A percentile compares a stretch with the other conserved stretches of the same genome.
Evolutionary conservation across 1,140 invertebrate species (phyloP).

Genomic region (Helicoverpa armigera): DNA sequence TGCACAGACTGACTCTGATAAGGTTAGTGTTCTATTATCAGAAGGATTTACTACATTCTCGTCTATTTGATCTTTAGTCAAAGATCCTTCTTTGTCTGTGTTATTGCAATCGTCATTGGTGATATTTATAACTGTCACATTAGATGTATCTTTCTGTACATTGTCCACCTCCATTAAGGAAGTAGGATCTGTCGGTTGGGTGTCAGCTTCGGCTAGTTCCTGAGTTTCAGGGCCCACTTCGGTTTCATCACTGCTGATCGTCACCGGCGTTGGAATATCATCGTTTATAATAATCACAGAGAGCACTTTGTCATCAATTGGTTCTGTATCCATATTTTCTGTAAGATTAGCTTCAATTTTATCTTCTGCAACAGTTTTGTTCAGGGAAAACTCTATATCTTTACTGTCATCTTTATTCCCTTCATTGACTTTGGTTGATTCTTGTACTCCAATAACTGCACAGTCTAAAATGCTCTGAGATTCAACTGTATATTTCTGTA

Average conservation of each 20-base stretch:
- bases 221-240: conserved; percentile 64
- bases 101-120: background rate
- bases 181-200: conserved; percentile 65
- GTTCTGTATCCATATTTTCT: conserved; percentile 76
- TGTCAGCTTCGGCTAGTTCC: conserved; percentile 77
- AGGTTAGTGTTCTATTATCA: conserved; percentile 27
- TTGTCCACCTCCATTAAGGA: conserved; percentile 44
- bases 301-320: conserved; percentile 51
- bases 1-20: conserved; percentile 20
- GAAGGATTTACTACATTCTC: background rate
- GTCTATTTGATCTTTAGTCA: background rate
- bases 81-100: background rate
- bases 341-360: conserved; percentile 66
- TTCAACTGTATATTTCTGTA: background rate
- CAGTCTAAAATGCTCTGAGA: conserved; percentile 43
- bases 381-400: conserved; percentile 61
- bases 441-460: background rate
- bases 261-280: conserved; percentile 57
- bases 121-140: conserved; percentile 14
- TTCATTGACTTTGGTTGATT: conserved; percentile 40
- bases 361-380: conserved; percentile 66
- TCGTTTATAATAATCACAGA: conserved; percentile 64
- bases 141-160: background rate
- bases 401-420: conserved; percentile 65
- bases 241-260: conserved; percentile 56